Evolutionary conservation across 2,797 vertebrate genomes (phyloP).

Genomic region (Yasuhikotakia modesta): DNA sequence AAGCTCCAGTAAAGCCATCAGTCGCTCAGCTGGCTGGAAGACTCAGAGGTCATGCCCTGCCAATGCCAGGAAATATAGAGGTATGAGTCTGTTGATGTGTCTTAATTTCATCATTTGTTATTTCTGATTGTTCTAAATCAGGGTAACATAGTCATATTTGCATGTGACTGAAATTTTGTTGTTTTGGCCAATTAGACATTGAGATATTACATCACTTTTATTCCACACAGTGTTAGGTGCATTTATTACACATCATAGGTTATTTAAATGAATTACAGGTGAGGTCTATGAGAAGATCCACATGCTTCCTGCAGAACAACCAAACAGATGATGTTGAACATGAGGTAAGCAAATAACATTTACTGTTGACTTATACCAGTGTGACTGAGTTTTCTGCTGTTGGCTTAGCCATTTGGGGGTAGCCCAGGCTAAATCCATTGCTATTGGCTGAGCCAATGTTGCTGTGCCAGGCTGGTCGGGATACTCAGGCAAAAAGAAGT

Average conservation of each 20-base stretch:
- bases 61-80: slow-evolving; percentile 78
- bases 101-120: background rate
- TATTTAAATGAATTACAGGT: slow-evolving; percentile 56
- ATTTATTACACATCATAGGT: background rate
- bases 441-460: too few relatives aligned
- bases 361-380: too few relatives aligned
- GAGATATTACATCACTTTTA: background rate
- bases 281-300: too few relatives aligned
- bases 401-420: too few relatives aligned
- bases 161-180: background rate
- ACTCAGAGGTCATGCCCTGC: slow-evolving; percentile 82
- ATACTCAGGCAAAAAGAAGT: too few relatives aligned
- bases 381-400: too few relatives aligned
- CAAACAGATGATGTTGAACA: slow-evolving; percentile 57
- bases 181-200: background rate
- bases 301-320: slow-evolving; percentile 48
- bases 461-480: too few relatives aligned
- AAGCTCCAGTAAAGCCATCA: slow-evolving; percentile 79
- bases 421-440: too few relatives aligned
- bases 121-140: background rate
- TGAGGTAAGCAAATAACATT: slow-evolving; percentile 57
- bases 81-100: slow-evolving; percentile 52
- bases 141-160: background rate
- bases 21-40: slow-evolving; percentile 90
- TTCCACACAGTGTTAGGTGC: too few relatives aligned